Base-by-base conservation (phyloP, 2,113 vertebrate genomes). In the Heterotilapia buettikoferi region DNA sequence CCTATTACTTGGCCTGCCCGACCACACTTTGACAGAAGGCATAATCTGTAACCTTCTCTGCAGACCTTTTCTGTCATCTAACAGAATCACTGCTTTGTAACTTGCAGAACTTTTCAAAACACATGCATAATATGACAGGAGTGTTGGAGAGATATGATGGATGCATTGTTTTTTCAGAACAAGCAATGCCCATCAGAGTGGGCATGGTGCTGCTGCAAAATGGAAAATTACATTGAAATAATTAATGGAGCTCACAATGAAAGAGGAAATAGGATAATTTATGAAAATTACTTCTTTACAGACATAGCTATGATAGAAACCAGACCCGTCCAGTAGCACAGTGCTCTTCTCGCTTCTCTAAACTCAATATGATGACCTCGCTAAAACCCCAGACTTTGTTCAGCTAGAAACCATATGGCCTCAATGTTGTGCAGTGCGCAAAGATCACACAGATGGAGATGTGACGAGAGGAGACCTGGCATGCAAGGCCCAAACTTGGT, bases 321-420 rank as follows among this genome's bases (percentile, higher is more conserved):
- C 95, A 95, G 93, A 94, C 52, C 33, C 80, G 5, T 83, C 71
- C 91, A 89, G 92, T 88, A 91, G 92, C 93, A 84, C 85, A 85
- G 73, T 84, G 76, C 79, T 31, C 84, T 86, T 81, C 88, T 86
- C 82, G 73, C 83, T 29, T 38, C 80, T 89, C 85, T 84, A 53
- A 52, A 26, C 54, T 92, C 81, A 83, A 52, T 76, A 56, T 14
- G 81, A 54, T 91, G 88, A 92, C 91, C 92, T 88, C 83, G n/a
- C 78, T 38, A 53, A 92, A 87, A 84, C 81, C 57, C 40, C 36
- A 1, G 68, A 89, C 87, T 81, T 86, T 89, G 85, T 89, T 87
- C 76, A 85, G 14, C 82, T 73, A 57, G 36, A 54, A 84, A 88
- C 91, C 85, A 89, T n/a, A 88, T 92, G 93, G 84, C 82, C 89